These are phyloP conservation scores for Macrotus californicus DNA, from an alignment of 2,113 vertebrate species.

Conservation along the genomic window DNA sequence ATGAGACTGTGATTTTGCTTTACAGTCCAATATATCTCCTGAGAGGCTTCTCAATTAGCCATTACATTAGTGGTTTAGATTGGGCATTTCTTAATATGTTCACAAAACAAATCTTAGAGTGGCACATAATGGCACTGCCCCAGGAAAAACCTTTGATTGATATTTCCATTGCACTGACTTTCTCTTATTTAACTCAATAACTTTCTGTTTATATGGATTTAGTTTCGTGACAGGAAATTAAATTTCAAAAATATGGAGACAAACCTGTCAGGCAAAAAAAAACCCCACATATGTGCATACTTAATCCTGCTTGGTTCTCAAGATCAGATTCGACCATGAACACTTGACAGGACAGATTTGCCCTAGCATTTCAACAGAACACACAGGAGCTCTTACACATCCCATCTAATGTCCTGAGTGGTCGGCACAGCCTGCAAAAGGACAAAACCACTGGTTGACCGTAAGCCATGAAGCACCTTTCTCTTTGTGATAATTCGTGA, in stretches of 20 bases:
- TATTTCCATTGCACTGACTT: not conserved
- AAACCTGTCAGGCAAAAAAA: not conserved
- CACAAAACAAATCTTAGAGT: constrained; percentile 35
- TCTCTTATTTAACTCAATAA: constrained; percentile 20
- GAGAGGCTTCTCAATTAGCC: constrained; percentile 6
- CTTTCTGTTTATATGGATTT: not conserved
- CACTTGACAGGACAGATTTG: not conserved
- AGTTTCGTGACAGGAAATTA: not conserved
- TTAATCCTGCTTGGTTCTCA: not conserved
- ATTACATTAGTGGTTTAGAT: not conserved
- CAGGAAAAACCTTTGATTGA: not conserved
- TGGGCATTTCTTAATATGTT: constrained; percentile 37
- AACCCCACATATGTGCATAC: not conserved
- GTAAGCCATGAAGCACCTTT: not conserved
- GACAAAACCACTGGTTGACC: not conserved
- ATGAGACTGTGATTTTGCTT: not conserved
- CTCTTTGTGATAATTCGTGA: not conserved
- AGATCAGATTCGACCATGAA: not conserved
- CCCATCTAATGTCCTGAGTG: not conserved
- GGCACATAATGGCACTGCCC: not conserved
- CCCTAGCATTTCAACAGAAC: not conserved
- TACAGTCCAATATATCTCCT: not conserved
- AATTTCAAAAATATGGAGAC: not conserved
- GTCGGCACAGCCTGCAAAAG: not conserved
- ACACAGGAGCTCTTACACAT: not conserved